Evolutionary conservation across 2,888 invertebrate genomes (phyloP).

Genomic region (Serrognathus titanus): DNA sequence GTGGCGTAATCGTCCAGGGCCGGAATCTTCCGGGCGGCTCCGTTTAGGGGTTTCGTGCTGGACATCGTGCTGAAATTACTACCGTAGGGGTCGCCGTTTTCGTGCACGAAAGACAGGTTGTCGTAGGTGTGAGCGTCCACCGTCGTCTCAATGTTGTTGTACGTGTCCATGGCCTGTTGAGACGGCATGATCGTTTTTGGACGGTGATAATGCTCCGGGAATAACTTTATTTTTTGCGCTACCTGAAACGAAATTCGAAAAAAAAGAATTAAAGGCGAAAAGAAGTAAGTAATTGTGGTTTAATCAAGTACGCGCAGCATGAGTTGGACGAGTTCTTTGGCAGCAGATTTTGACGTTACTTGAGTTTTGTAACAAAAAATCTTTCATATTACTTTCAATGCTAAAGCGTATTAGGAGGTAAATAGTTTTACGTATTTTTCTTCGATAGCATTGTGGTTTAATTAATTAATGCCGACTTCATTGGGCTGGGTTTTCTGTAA

Average conservation of each 20-base stretch:
- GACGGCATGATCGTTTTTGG: conserved; percentile 32
- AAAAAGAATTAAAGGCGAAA: background rate
- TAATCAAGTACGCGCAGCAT: too few species aligned
- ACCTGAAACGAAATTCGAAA: conserved; percentile 7
- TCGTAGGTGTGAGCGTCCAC: conserved; percentile 24
- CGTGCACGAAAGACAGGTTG: conserved; percentile 22
- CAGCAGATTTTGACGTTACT: too few species aligned
- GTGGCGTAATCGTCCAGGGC: conserved; percentile 34
- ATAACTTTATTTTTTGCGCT: conserved; percentile 11
- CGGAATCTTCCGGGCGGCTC: conserved; percentile 12
- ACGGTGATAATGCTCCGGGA: conserved; percentile 7
- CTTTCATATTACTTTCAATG: too few species aligned
- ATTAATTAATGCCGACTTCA: too few species aligned
- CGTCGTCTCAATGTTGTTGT: conserved; percentile 41
- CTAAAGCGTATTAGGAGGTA: too few species aligned
- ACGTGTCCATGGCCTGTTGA: conserved; percentile 42
- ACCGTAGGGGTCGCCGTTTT: conserved; percentile 18
- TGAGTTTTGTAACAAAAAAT: too few species aligned
- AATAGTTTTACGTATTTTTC: too few species aligned
- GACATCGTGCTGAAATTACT: conserved; percentile 27
- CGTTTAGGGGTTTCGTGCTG: conserved; percentile 34
- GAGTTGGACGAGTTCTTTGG: too few species aligned
- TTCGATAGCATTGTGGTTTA: too few species aligned
- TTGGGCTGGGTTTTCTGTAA: too few species aligned
- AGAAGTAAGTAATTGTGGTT: too few species aligned